Conservation (phyloP, 1,140 invertebrate genomes). For the Eupeodes corollae region DNA sequence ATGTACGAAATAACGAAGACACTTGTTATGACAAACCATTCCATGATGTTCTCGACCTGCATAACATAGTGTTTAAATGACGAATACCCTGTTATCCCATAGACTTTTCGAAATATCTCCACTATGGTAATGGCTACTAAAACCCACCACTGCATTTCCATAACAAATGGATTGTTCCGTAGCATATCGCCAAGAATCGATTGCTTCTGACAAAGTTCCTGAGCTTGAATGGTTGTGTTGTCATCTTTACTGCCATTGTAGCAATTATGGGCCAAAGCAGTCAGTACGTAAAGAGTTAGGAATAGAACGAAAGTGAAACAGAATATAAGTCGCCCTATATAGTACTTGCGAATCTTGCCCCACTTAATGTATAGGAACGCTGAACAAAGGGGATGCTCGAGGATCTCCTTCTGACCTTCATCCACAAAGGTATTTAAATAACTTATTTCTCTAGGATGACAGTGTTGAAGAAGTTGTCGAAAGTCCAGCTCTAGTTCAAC, state of each 20-base stretch:
- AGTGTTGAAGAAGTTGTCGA: conserved; percentile 63
- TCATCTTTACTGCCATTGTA: conserved; percentile 62
- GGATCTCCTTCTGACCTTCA: conserved; percentile 69
- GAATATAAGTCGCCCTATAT: conserved; percentile 64
- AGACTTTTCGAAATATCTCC: conserved; percentile 63
- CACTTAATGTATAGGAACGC: conserved; percentile 76
- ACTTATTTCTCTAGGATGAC: conserved; percentile 64
- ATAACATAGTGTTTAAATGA: conserved; percentile 66
- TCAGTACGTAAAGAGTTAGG: conserved; percentile 63
- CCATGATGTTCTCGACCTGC: conserved; percentile 71
- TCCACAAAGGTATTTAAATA: conserved; percentile 72
- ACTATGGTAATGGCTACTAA: conserved; percentile 59
- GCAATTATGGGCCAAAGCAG: conserved; percentile 63
- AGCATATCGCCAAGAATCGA: conserved; percentile 59
- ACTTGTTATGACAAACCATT: conserved; percentile 72
- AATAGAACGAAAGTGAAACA: conserved; percentile 69
- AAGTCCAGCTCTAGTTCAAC: conserved; percentile 73
- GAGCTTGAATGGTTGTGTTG: conserved; percentile 53
- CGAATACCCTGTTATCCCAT: conserved; percentile 63
- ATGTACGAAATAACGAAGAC: conserved; percentile 70
- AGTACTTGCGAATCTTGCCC: conserved; percentile 81
- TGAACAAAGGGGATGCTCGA: conserved; percentile 70
- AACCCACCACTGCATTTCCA: conserved; percentile 68
- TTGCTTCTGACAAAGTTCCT: conserved; percentile 59
- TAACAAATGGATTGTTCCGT: conserved; percentile 55